These are phyloP conservation scores for Dicerorhinus sumatrensis DNA, from an alignment of 2,113 vertebrate species.

Conservation along the genomic window DNA sequence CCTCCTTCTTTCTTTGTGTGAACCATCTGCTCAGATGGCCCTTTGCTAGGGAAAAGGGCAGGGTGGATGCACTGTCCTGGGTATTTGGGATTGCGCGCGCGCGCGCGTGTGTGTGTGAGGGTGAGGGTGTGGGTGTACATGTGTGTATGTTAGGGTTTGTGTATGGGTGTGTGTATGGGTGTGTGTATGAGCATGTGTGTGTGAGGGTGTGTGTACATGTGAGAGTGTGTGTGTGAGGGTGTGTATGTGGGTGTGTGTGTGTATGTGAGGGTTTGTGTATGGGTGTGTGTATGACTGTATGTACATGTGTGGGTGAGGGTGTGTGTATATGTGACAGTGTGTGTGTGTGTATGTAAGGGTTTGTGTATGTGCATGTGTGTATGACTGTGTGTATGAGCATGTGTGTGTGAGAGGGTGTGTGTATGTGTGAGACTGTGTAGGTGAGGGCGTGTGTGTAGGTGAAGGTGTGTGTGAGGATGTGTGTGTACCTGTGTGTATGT, in stretches of 20 bases:
- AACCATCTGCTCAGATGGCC: background rate
- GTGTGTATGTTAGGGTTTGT: background rate
- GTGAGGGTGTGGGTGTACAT: background rate
- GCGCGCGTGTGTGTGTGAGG: background rate
- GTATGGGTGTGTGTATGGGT: background rate
- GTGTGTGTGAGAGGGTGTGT: background rate
- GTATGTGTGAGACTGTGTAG: background rate
- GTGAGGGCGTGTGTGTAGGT: background rate
- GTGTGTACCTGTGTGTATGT: background rate
- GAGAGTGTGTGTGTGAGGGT: background rate
- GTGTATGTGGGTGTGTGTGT: too few species aligned
- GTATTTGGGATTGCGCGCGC: background rate
- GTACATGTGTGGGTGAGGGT: background rate
- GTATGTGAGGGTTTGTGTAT: background rate
- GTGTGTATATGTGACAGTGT: background rate
- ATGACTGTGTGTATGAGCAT: too few species aligned
- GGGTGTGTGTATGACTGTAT: too few species aligned
- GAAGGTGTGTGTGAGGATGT: background rate
- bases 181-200: too few species aligned
- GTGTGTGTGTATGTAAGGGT: too few species aligned
- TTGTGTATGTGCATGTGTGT: too few species aligned
- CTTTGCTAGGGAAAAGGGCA: background rate
- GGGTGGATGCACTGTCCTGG: background rate
- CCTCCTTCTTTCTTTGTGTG: background rate
- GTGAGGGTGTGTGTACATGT: background rate